Evolutionary conservation across 2,113 vertebrate species (phyloP), one percentile per base, ranked within the genome.

Genomic region (Macroglossus sobrinus): DNA sequence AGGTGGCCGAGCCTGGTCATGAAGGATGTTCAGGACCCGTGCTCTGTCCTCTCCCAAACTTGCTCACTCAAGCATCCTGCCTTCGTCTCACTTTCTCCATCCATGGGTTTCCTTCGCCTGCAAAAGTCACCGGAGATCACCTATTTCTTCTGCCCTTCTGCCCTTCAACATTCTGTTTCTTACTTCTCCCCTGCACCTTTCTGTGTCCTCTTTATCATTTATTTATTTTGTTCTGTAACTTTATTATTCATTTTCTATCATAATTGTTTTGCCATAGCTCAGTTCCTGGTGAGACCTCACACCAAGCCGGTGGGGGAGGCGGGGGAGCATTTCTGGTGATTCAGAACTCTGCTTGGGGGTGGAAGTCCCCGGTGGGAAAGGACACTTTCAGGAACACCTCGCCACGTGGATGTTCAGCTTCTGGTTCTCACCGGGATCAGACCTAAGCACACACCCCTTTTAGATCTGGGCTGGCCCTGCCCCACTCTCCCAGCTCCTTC

Each of bases 291-390:
- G 53, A 84, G 74, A 86, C 14, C 40, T 35, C 75, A 79, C 24
- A n/a, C 55, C 50, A 45, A 22, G 63, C 16, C 0, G 1, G 50
- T 30, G 1, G 18, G 0, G 13, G 4, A 7, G 6, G 63, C 22
- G 19, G 18, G 12, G 30, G 38, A 38, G 50, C 9, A 1, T 4
- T 22, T 11, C n/a, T 14, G 9, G 24, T 15, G 84, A 69, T 55
- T 74, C 26, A 16, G 35, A 57, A 61, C 68, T 61, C 55, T 19
- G 28, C 12, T 26, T 21, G 21, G 38, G 50, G 7, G 28, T 24
- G 30, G 61, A 30, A 40, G 22, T 61, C 45, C 68, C 7, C 4
- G 15, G 28, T 47, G 33, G 47, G 35, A 35, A 64, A 63, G 72
- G 5, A 6, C 43, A 19, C 93, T 71, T 47, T 35, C 45, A 14